Base-by-base conservation (phyloP, 2,888 invertebrate species). In the Apotomis betuletana region DNA sequence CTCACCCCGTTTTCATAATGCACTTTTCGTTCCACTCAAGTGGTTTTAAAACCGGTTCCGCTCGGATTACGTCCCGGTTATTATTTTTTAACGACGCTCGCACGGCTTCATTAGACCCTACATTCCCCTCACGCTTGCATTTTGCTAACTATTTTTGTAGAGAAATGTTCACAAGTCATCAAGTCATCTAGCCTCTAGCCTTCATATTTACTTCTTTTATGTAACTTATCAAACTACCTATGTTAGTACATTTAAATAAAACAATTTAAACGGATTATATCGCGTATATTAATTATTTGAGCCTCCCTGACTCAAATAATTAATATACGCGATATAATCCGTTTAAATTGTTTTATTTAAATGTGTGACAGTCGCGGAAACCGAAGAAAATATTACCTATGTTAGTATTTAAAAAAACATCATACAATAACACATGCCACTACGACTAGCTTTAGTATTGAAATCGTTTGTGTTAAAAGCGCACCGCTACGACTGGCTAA, bases 91-190 rank as follows among this genome's bases (percentile, higher is more conserved):
- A 72, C 67, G 15, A 44, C 67, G 15, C 62, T 9, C 60, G 60
- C 38, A 9, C 69, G 79, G 84, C 80, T 87, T 88, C 87, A 87
- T 88, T 88, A 86, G 83, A 83, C 81, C 79, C 81, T 82, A 82
- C 69, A 86, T 86, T 87, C 85, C 77, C 68, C 81, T 79, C 84
- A 82, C 86, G 85, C 81, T 76, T 79, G 80, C 84, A 90, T 90
- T 87, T 81, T 84, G 85, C 89, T 90, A 90, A 89, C 88, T 85
- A 87, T 89, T 89, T 88, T 88, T 87, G 87, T 86, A 85, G 81
- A 81, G 83, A 82, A 83, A 81, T 83, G 84, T 82, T 80, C 79
- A 78, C 80, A 81, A 85, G 82, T 83, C 79, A 76, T 79, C 64
- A 27, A 27, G 27, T 1, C 27, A 27, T 27, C 27, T 27, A 27